Evolutionary conservation across 2,888 invertebrate species (phyloP), one percentile per base, ranked within the genome.

Genomic region (Sipha maydis): DNA sequence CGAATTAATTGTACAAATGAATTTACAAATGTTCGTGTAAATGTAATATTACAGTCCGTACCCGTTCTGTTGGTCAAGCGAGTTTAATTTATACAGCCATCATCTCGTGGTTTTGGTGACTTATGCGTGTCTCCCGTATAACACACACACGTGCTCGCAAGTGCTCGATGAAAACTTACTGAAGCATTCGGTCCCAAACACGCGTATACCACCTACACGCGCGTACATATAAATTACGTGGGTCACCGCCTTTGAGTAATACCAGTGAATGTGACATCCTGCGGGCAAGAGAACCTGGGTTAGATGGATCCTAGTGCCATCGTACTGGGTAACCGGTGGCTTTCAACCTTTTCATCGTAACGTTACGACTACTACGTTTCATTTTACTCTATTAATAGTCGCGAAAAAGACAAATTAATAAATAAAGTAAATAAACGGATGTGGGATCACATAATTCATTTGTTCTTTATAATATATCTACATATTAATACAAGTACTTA

Each of bases 201-300:
- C 3, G 17, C 28, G 38, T 67, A 31, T 14, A 69, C 28, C 38
- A 21, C 17, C 54, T n/a, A 28, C 54, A 28, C 31, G n/a, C 8
- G 34, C 21, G 41, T n/a, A 11, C 9, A n/a, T 67, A 76, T 61
- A 85, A 67, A 85, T 85, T 77, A 85, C 67, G 31, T 76, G 84
- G 76, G 41, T 56, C 76, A 31, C 76, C 76, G 76, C 19, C 28
- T 77, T 67, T 41, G 67, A 76, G 31, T 56, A 31, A 7, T 38
- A 1, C 41, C 28, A 7, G 9, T 28, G 28, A 31, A 1, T 31
- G 28, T 31, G 1, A 4, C 28, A 31, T 61, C 21, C 61, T 25
- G 71, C 71, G 28, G 71, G 4, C 71, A 28, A 14, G 14, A 17
- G 38, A 56, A 31, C 25, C 38, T 38, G 8, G 56, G n/a, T 34